Percentiles rank a stretch among this genome's conserved stretches.
phyloP scores from a whole-genome alignment of 2,113 vertebrate genomes.

The Hippolais icterina region DNA sequence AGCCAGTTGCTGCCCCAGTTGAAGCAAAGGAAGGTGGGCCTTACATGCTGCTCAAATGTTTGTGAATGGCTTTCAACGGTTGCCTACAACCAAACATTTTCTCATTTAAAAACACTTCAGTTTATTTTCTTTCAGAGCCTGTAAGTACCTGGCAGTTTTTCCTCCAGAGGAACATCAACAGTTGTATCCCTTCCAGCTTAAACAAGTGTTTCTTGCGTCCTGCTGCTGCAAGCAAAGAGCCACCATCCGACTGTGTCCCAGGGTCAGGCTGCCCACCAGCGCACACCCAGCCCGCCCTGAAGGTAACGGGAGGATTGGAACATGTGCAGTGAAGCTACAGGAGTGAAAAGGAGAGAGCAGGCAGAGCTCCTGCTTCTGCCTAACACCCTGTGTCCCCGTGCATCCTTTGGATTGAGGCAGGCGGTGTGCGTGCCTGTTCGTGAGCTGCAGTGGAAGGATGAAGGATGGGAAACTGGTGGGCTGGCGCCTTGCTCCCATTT shows the following conservation, averaged over 20 bases:
- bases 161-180: background rate
- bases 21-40: background rate
- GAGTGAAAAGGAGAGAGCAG: background rate
- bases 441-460: accelerated
- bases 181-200: background rate
- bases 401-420: too few species aligned
- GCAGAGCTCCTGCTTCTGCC: background rate
- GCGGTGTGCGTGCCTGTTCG: accelerated
- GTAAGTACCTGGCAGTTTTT: background rate
- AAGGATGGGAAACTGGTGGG: background rate
- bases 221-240: background rate
- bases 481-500: background rate
- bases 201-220: background rate
- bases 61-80: background rate
- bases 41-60: background rate
- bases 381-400: accelerated
- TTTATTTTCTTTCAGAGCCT: background rate
- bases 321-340: accelerated
- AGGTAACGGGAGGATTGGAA: accelerated
- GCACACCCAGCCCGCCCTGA: accelerated
- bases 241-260: accelerated
- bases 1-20: background rate
- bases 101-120: background rate
- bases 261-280: background rate
- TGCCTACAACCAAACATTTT: background rate